Evolutionary conservation across 2,888 invertebrate species (phyloP).

Genomic region (Spilarctia lutea): DNA sequence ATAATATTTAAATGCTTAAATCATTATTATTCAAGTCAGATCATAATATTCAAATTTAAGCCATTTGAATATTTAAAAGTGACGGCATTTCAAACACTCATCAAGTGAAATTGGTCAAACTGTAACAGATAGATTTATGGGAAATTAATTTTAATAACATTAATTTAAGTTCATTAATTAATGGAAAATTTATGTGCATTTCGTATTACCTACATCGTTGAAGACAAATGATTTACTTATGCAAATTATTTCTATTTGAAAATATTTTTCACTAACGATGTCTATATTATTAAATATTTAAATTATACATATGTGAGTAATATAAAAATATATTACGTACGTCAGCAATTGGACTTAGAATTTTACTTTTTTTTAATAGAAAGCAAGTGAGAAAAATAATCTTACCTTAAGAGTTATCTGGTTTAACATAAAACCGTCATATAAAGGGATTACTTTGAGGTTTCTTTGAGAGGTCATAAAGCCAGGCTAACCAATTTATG

Average conservation of each 20-base stretch:
- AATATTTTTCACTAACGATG: background rate
- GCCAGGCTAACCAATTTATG: conserved; percentile 9
- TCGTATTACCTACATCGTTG: no score
- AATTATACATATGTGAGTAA: background rate
- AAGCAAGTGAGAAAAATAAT: background rate
- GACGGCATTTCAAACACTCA: background rate
- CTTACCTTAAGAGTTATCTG: background rate
- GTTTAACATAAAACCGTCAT: background rate
- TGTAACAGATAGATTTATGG: background rate
- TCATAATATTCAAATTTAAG: background rate
- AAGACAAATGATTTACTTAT: background rate
- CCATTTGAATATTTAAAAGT: background rate
- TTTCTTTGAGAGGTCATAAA: conserved; percentile 10
- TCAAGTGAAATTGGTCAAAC: background rate
- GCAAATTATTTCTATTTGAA: background rate
- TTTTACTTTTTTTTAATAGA: background rate
- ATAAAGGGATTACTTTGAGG: conserved; percentile 11
- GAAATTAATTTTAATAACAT: background rate
- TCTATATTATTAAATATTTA: background rate
- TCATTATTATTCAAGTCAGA: background rate
- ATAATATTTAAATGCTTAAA: background rate
- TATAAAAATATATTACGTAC: background rate
- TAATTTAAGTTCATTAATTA: background rate
- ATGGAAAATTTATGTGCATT: background rate
- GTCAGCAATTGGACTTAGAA: background rate